Conservation (phyloP, 1,140 invertebrate species). For the Bombus difficillimus region DNA sequence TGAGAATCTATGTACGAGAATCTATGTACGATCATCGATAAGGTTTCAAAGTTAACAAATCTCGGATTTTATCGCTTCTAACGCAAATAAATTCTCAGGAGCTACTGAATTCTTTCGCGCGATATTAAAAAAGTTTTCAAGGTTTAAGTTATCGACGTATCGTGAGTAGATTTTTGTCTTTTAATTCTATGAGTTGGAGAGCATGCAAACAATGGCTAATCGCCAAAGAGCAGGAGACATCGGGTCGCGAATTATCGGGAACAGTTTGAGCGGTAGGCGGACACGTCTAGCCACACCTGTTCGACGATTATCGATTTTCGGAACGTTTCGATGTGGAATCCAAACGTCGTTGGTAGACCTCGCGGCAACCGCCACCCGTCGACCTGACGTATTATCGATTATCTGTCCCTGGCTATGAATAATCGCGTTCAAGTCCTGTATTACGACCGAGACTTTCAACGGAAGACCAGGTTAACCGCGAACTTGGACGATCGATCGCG, state of each 20-base stretch:
- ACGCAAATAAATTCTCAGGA: background rate
- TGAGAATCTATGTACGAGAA: too few relatives aligned
- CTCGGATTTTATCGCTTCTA: background rate
- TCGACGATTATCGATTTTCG: slow-evolving; percentile 76
- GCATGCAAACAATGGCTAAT: background rate
- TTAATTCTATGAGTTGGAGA: background rate
- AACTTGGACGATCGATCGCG: slow-evolving; percentile 40
- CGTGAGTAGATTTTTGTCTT: background rate
- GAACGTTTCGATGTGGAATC: slow-evolving; percentile 66
- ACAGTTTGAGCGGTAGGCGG: slow-evolving; percentile 65
- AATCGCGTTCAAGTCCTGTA: slow-evolving; percentile 70
- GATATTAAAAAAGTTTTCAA: slow-evolving; percentile 20
- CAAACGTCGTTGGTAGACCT: slow-evolving; percentile 64
- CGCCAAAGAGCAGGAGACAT: slow-evolving; percentile 32
- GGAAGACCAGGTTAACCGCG: slow-evolving; percentile 60
- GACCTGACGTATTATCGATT: slow-evolving; percentile 68
- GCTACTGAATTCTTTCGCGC: background rate
- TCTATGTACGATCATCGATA: background rate
- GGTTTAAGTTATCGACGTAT: background rate
- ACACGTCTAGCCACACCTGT: slow-evolving; percentile 66
- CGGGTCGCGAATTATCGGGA: slow-evolving; percentile 51
- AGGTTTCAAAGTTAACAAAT: background rate
- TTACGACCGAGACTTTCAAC: slow-evolving; percentile 61
- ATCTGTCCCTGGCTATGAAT: slow-evolving; percentile 72
- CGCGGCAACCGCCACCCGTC: slow-evolving; percentile 63